Evolutionary conservation across 2,797 vertebrate genomes (phyloP).

Genomic region (Sphenopsis melanotis): DNA sequence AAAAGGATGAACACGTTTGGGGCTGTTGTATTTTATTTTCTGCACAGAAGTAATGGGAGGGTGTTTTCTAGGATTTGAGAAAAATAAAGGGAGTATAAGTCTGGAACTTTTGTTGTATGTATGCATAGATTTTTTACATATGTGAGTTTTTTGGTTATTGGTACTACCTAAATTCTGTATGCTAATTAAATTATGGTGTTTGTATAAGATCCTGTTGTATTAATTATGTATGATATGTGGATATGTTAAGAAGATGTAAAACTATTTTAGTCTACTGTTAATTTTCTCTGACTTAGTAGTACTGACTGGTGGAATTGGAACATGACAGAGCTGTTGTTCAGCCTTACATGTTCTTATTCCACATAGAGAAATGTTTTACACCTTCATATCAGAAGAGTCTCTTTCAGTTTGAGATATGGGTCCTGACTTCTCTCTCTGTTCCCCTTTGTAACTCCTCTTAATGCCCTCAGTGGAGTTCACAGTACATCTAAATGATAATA

Average conservation of each 20-base stretch:
- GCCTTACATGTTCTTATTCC: not conserved
- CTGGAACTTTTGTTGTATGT: not conserved
- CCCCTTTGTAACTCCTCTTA: not conserved
- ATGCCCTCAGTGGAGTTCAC: not conserved
- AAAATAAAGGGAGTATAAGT: not conserved
- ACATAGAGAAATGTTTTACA: not conserved
- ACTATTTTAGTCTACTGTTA: not conserved
- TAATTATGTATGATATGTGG: not conserved
- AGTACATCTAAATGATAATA: not conserved
- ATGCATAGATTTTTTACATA: accelerated
- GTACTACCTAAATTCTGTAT: not conserved
- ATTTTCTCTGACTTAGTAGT: not conserved
- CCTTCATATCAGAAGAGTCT: not conserved
- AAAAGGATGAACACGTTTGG: not conserved
- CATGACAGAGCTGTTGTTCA: not conserved
- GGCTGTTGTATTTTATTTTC: not conserved
- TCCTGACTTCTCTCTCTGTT: not conserved
- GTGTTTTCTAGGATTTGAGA: not conserved
- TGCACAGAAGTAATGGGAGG: not conserved
- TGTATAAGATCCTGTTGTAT: not conserved
- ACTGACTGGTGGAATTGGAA: not conserved
- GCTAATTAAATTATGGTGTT: not conserved
- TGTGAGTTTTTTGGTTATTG: not conserved
- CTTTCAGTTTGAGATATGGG: not conserved
- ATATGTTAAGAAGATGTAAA: not conserved